Evolutionary conservation across 2,888 invertebrate genomes (phyloP).

Genomic region (Rotaria socialis): DNA sequence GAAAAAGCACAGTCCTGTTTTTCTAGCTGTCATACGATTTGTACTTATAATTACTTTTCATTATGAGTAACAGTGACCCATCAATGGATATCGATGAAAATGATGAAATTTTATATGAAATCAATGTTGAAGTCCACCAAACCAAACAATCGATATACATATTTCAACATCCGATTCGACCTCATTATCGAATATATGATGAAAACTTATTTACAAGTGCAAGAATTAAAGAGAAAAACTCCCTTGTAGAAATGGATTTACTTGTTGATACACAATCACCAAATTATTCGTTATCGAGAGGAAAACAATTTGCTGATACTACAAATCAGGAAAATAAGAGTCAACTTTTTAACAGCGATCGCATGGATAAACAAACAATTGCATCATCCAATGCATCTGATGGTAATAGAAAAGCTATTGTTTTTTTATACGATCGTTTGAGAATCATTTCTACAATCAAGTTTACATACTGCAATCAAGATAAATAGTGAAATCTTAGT

Average conservation of each 20-base stretch:
- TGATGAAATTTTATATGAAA: constrained; percentile 2
- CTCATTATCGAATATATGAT: not conserved
- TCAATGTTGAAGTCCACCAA: not conserved
- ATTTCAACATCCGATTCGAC: constrained; percentile 26
- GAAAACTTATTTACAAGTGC: not conserved
- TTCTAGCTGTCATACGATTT: not conserved
- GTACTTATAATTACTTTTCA: not conserved
- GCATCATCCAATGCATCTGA: not conserved
- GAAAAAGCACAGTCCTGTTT: not conserved
- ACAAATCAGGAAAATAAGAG: not conserved
- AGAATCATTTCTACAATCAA: not conserved
- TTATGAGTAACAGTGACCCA: not conserved
- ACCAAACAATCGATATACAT: not conserved
- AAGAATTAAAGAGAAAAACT: constrained; percentile 18
- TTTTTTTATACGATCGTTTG: too few species aligned
- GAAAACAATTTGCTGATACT: constrained; percentile 20
- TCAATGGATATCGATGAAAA: not conserved
- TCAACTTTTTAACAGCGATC: constrained; percentile 11
- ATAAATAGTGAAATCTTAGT: not conserved
- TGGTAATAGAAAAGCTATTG: not conserved
- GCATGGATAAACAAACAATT: constrained; percentile 24
- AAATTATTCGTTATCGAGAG: not conserved
- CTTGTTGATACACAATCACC: not conserved
- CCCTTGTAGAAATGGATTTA: constrained; percentile 5
- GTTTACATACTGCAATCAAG: not conserved